Percentiles rank a stretch among this genome's conserved stretches.
Evolutionary conservation across 2,797 vertebrate genomes (phyloP).

Genomic region (Leuciscus waleckii): DNA sequence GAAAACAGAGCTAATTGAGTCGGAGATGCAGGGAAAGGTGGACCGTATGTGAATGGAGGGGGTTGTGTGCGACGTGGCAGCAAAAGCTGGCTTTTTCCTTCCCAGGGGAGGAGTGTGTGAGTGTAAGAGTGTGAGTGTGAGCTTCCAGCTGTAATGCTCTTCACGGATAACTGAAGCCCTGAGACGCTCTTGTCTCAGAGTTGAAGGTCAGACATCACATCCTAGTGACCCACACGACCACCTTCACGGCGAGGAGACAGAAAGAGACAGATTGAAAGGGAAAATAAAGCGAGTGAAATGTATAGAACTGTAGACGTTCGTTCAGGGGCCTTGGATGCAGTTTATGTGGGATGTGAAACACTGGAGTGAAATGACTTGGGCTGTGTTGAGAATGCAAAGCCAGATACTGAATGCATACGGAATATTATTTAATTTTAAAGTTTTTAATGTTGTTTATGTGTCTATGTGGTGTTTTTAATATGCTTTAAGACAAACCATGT

Average conservation of each 20-base stretch:
- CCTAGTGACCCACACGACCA: conserved; percentile 8
- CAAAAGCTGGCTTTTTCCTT: conserved; percentile 9
- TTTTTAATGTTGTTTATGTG: no score
- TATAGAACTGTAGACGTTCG: conserved; percentile 15
- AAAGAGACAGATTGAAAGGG: neutral
- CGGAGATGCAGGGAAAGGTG: conserved; percentile 41
- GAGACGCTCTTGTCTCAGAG: conserved; percentile 45
- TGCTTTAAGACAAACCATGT: no score
- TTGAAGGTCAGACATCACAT: conserved; percentile 54
- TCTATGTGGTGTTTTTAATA: no score
- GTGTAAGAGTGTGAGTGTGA: conserved; percentile 43
- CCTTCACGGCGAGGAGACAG: neutral
- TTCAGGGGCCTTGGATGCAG: conserved; percentile 10
- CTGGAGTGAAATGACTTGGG: neutral
- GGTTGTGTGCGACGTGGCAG: conserved; percentile 37
- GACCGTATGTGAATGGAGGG: conserved; percentile 17
- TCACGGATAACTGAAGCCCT: conserved; percentile 47
- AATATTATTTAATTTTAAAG: neutral
- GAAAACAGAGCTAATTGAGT: conserved; percentile 46
- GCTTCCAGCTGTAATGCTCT: conserved; percentile 46
- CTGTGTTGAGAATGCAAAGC: neutral
- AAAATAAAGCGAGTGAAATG: neutral
- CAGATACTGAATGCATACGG: no score
- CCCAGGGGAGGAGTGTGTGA: conserved; percentile 41
- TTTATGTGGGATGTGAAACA: neutral